Conservation (phyloP, 1,140 invertebrate species). For the Macrobrachium rosenbergii region DNA sequence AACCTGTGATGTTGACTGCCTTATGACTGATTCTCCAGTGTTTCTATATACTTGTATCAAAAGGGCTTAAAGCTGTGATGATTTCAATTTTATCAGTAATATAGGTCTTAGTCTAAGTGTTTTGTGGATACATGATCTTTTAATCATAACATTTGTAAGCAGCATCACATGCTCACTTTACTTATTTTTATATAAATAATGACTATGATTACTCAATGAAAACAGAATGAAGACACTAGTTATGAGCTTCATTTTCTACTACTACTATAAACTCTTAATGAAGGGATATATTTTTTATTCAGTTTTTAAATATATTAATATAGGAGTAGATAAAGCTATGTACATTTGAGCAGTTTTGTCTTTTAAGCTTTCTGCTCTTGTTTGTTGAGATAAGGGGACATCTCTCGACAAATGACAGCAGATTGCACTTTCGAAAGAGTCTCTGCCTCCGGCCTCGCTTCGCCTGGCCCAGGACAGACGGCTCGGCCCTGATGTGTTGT, state of each 20-base stretch:
- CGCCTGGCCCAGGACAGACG: conserved; percentile 37
- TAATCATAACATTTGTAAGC: neutral
- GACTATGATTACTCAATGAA: neutral
- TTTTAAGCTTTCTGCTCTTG: neutral
- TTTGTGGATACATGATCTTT: neutral
- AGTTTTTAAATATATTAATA: too few relatives aligned
- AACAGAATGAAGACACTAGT: neutral
- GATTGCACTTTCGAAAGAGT: neutral
- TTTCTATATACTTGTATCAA: conserved; percentile 18
- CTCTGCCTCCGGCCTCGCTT: conserved; percentile 44
- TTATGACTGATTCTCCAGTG: conserved; percentile 26
- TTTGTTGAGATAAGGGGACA: conserved; percentile 18
- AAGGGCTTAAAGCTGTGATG: conserved; percentile 39
- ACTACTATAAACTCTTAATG: too few relatives aligned
- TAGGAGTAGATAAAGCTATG: too few relatives aligned
- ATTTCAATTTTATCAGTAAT: conserved; percentile 17
- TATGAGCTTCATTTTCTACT: neutral
- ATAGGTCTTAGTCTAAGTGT: neutral
- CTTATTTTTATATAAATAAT: too few relatives aligned
- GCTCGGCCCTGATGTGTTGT: conserved; percentile 32
- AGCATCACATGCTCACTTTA: neutral
- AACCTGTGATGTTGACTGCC: conserved; percentile 55
- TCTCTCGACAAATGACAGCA: conserved; percentile 12
- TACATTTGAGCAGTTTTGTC: too few relatives aligned
- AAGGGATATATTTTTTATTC: too few relatives aligned